A percentile compares a stretch with the other conserved stretches of the same genome.
These are phyloP conservation scores for Anas capensis DNA, from an alignment of 2,797 vertebrate species.

Conservation along the genomic window DNA sequence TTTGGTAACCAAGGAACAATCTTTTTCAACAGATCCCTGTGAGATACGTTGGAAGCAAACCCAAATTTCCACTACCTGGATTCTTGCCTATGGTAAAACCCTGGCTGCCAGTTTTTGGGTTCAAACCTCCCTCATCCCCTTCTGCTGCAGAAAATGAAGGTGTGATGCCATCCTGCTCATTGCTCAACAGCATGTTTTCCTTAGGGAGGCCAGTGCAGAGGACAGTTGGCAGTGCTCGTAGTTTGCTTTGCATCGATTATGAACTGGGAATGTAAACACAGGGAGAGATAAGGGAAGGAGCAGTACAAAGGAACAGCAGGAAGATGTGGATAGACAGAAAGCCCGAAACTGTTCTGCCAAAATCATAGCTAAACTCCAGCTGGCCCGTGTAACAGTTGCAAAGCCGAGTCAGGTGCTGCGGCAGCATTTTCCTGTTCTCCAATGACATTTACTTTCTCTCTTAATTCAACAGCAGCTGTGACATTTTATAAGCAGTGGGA, in stretches of 20 bases:
- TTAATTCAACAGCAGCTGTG: fast-evolving
- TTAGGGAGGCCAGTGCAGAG: fast-evolving
- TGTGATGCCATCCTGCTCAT: neutral
- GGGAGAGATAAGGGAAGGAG: conserved; percentile 5
- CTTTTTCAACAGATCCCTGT: neutral
- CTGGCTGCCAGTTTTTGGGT: neutral
- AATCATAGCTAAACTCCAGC: neutral
- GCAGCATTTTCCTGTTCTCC: neutral
- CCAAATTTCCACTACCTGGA: neutral
- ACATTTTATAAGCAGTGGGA: neutral
- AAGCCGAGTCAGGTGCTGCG: neutral
- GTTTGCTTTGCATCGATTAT: neutral
- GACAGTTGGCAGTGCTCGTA: neutral
- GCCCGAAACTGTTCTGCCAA: neutral
- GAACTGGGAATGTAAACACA: neutral
- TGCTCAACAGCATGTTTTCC: fast-evolving
- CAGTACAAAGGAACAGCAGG: conserved; percentile 3
- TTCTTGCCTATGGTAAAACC: neutral
- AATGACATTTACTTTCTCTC: neutral
- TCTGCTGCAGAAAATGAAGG: neutral
- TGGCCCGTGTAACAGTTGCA: neutral
- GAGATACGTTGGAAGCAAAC: neutral
- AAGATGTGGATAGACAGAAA: neutral
- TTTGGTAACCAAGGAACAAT: neutral
- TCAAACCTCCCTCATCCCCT: neutral